Evolutionary conservation across 2,797 vertebrate genomes (phyloP).

Genomic region (Muraenolepis orangiensis): DNA sequence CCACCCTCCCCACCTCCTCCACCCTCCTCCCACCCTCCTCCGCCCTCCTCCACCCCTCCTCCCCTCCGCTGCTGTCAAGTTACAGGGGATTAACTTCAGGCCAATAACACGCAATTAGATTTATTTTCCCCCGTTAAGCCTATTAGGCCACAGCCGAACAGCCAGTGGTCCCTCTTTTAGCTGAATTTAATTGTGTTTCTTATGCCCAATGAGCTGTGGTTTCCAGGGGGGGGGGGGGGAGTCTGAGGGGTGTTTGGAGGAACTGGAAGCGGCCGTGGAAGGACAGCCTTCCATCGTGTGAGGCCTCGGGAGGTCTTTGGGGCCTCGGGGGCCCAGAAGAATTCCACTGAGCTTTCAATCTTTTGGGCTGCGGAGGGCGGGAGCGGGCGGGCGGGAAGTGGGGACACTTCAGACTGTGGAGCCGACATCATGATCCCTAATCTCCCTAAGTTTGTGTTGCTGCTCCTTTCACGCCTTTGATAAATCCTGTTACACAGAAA

Average conservation of each 20-base stretch:
- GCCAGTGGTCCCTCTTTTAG: constrained; percentile 69
- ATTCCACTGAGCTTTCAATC: constrained; percentile 50
- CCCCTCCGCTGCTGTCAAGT: constrained; percentile 57
- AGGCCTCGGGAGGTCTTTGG: constrained; percentile 56
- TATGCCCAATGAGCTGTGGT: constrained; percentile 70
- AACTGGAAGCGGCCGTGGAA: too few relatives aligned
- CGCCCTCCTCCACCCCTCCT: constrained; percentile 12
- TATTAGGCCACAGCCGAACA: constrained; percentile 62
- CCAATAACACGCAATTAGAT: constrained; percentile 77
- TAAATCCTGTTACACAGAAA: constrained; percentile 88
- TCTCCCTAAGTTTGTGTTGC: constrained; percentile 69
- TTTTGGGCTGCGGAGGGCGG: constrained; percentile 48
- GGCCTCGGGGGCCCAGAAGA: constrained; percentile 48
- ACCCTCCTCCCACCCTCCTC: constrained; percentile 12
- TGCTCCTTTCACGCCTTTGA: constrained; percentile 68
- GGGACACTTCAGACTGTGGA: neutral
- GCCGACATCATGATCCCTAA: constrained; percentile 73
- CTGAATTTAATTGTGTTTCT: constrained; percentile 85
- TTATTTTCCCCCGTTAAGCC: constrained; percentile 71
- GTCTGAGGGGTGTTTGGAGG: too few relatives aligned
- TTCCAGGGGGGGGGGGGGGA: constrained; percentile 43
- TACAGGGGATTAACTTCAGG: constrained; percentile 67
- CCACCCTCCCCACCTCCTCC: constrained; percentile 15
- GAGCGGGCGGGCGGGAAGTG: constrained; percentile 49
- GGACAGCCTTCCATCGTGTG: constrained; percentile 26